Conservation (phyloP, 1,140 invertebrate species). For the Trichonephila clavipes region DNA sequence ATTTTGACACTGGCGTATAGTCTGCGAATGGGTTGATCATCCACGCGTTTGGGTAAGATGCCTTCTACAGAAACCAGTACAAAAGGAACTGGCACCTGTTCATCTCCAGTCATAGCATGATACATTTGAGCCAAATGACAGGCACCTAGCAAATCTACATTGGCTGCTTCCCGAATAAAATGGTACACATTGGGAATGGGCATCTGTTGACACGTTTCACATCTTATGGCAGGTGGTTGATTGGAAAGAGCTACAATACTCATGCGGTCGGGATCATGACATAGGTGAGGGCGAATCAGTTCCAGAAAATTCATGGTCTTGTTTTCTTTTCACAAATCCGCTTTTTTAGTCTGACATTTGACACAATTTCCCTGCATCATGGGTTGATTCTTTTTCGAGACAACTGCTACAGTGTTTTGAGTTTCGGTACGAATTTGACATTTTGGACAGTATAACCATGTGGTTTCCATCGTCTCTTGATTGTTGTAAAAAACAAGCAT, state of each 20-base stretch:
- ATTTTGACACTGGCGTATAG: background rate
- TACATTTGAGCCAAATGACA: conserved; percentile 20
- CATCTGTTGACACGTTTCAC: background rate
- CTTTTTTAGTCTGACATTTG: background rate
- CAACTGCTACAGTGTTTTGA: no score
- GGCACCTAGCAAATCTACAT: background rate
- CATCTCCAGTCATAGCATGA: background rate
- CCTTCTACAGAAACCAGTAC: background rate
- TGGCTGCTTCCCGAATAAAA: background rate
- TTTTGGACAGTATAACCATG: no score
- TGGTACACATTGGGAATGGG: background rate
- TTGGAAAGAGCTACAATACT: background rate
- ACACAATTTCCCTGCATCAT: background rate
- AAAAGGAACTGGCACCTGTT: background rate
- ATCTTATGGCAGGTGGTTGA: background rate
- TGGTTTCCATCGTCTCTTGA: no score
- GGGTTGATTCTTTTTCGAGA: background rate
- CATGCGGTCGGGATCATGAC: background rate
- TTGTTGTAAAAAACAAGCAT: no score
- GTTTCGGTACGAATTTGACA: no score
- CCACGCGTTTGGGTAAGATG: background rate
- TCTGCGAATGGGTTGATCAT: background rate
- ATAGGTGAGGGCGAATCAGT: background rate
- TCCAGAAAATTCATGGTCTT: conserved; percentile 23
- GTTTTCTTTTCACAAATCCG: background rate